Evolutionary conservation across 2,888 invertebrate species (phyloP), one percentile per base, ranked within the genome.

Genomic region (Spatulosminthurus flaviceps): DNA sequence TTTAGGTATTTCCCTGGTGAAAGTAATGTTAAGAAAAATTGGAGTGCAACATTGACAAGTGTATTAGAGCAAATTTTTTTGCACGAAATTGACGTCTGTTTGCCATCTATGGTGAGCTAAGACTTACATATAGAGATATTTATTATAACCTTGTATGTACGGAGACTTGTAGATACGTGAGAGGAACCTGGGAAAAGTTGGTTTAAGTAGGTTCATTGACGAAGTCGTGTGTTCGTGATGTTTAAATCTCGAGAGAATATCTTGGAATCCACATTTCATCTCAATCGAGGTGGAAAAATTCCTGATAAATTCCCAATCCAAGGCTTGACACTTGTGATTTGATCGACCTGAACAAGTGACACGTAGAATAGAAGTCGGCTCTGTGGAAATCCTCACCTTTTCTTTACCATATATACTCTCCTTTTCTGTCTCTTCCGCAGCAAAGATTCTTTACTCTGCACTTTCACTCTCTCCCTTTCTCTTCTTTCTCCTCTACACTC

Each of bases 291-390:
- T 28, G 71, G 78, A 75, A 70, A 79, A 75, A 79, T 74, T 79
- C 70, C 75, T 75, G 79, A 74, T 79, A 79, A 79, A 79, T 79
- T 79, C 74, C 74, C 51, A 74, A 74, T 79, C 74, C 74, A 51
- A 66, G 67, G 41, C 75, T 75, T 79, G 74, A 79, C 79, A 79
- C 70, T 79, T 75, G 61, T 74, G 79, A 79, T 74, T 79, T 79
- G 69, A 74, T 74, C 78, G 73, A 72, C 64, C 64, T 72, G 78
- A 78, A 78, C 60, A 72, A 75, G 69, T 75, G 34, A 61, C 74
- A 24, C 34, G 29, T n/a, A 61, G 74, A 60, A 74, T 61, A 24
- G 34, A 74, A 74, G 29, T 60, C 41, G 61, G 61, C 64, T 74
- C 29, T 29, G 29, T 43, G 72, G 72, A 22, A 26, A 71, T 72